Percentiles rank a stretch among this genome's conserved stretches.
Evolutionary conservation across 2,797 vertebrate species (phyloP).

Genomic region (Apodemus agrarius): DNA sequence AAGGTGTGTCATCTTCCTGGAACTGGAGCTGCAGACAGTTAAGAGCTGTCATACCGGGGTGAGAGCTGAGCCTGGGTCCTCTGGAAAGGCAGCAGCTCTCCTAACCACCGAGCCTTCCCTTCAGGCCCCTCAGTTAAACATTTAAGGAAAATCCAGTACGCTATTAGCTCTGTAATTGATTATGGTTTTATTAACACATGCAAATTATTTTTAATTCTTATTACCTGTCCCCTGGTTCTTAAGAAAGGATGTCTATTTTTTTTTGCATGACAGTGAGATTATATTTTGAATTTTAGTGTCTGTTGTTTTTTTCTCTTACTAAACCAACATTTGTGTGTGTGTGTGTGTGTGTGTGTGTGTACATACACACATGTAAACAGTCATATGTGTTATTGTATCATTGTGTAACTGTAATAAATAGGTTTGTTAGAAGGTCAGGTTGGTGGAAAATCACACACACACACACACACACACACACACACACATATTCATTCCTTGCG

Average conservation of each 20-base stretch:
- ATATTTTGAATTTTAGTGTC: constrained; percentile 56
- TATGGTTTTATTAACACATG: constrained; percentile 42
- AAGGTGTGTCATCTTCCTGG: neutral
- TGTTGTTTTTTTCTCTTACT: constrained; percentile 2
- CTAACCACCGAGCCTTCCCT: neutral
- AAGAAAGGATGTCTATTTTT: constrained; percentile 38
- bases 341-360: neutral
- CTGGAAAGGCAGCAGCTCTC: neutral
- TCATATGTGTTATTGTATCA: neutral
- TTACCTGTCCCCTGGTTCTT: constrained; percentile 10
- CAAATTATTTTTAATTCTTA: constrained; percentile 39
- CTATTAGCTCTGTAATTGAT: constrained; percentile 22
- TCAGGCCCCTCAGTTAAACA: neutral
- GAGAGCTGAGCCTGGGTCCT: neutral
- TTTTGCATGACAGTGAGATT: constrained; percentile 8
- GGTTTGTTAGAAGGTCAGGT: neutral
- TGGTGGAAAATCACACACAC: neutral
- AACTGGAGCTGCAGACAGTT: neutral
- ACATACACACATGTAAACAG: neutral
- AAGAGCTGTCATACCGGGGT: neutral
- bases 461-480: no score
- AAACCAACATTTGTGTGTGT: neutral
- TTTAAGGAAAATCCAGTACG: neutral
- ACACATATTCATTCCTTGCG: neutral
- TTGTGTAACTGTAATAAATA: neutral